These are phyloP conservation scores for Nothocercus nigrocapillus DNA, from an alignment of 2,113 vertebrate species.

Conservation along the genomic window DNA sequence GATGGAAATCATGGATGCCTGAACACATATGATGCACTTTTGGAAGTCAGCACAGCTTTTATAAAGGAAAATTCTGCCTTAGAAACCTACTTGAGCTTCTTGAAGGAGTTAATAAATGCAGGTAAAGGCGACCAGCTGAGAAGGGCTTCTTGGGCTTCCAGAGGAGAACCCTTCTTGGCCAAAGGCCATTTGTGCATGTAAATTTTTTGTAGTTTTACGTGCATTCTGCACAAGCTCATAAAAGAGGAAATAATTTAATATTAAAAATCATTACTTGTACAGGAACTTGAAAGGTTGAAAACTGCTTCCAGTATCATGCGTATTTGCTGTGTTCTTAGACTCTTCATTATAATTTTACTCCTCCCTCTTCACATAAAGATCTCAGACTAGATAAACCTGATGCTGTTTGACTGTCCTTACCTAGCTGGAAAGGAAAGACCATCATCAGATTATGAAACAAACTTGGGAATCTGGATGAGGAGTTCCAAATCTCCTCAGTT, in stretches of 20 bases:
- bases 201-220: neutral
- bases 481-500: neutral
- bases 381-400: neutral
- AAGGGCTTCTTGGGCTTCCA: neutral
- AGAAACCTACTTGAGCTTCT: neutral
- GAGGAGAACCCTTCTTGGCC: neutral
- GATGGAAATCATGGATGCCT: neutral
- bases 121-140: rapidly evolving
- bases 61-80: neutral
- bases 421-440: neutral
- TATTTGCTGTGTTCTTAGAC: neutral
- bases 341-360: neutral
- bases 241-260: neutral
- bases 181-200: neutral
- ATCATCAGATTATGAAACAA: neutral
- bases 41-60: neutral
- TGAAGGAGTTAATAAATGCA: neutral
- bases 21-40: neutral
- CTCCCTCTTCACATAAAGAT: neutral
- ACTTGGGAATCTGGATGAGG: neutral
- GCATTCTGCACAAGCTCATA: neutral
- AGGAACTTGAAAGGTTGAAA: neutral
- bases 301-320: neutral
- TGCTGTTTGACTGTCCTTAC: neutral
- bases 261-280: neutral